Conservation (phyloP, 2,113 vertebrate genomes). For the Bos javanicus region DNA sequence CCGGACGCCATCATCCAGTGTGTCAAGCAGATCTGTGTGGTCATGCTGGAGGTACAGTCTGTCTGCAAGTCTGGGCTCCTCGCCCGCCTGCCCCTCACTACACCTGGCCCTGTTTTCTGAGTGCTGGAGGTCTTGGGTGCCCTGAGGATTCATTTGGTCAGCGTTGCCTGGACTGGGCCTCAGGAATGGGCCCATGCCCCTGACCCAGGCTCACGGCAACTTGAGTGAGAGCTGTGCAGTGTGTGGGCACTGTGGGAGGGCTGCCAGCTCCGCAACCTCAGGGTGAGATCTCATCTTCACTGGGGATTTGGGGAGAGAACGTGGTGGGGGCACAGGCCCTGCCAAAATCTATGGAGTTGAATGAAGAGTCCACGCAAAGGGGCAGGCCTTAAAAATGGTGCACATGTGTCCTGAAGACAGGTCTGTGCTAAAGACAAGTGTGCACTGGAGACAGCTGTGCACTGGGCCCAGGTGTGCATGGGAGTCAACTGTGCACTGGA, state of each 20-base stretch:
- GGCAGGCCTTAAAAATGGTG: not conserved
- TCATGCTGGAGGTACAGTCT: conserved; percentile 96
- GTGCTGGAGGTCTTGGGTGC: not conserved
- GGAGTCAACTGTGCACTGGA: not conserved
- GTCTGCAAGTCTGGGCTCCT: not conserved
- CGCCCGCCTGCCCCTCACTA: not conserved
- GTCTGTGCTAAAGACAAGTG: not conserved
- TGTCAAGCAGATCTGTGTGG: conserved; percentile 99
- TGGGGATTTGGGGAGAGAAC: too few relatives aligned
- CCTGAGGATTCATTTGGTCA: fast-evolving
- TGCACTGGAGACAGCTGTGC: not conserved
- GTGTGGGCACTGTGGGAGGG: not conserved
- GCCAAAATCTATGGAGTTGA: not conserved
- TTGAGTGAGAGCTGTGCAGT: not conserved
- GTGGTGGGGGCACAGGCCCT: not conserved
- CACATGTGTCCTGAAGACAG: not conserved
- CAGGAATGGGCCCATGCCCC: not conserved
- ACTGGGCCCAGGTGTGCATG: not conserved
- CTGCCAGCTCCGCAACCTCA: not conserved
- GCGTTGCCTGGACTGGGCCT: not conserved
- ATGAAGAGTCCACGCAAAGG: not conserved
- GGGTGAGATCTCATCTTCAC: not conserved
- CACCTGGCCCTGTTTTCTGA: not conserved
- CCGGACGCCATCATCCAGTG: conserved; percentile 99
- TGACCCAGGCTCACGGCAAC: not conserved